These are phyloP conservation scores for Formica exsecta DNA, from an alignment of 1,140 invertebrate species.

Conservation along the genomic window DNA sequence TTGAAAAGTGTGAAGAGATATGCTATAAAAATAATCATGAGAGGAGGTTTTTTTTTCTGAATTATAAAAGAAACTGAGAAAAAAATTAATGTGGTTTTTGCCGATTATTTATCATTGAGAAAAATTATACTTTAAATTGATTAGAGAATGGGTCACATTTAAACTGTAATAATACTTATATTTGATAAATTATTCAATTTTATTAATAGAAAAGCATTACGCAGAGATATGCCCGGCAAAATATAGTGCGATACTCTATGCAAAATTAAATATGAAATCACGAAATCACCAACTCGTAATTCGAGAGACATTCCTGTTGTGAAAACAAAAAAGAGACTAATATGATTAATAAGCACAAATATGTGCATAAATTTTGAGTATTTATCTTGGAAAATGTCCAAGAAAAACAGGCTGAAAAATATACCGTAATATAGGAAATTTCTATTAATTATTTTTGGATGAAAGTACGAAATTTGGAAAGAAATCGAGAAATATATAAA, in stretches of 20 bases:
- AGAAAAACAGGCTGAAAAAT: constrained; percentile 7
- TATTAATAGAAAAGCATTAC: neutral
- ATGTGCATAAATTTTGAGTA: constrained; percentile 16
- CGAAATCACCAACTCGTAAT: neutral
- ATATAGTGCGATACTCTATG: neutral
- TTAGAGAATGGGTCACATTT: neutral
- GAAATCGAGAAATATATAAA: neutral
- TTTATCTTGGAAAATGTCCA: constrained; percentile 15
- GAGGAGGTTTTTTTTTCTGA: neutral
- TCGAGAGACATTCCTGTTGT: neutral
- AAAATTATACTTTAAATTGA: neutral
- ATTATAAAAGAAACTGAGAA: neutral
- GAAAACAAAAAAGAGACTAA: constrained; percentile 30
- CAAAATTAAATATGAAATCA: neutral
- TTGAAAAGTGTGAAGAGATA: neutral
- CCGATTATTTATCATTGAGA: neutral
- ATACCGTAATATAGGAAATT: neutral
- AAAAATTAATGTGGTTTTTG: neutral
- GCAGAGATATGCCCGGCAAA: neutral
- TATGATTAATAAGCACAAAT: constrained; percentile 3
- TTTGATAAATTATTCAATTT: neutral
- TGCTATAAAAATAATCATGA: neutral
- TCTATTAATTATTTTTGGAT: neutral
- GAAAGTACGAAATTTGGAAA: neutral
- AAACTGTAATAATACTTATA: neutral